Evolutionary conservation across 1,140 invertebrate species (phyloP).

Genomic region (Centruroides vittatus): DNA sequence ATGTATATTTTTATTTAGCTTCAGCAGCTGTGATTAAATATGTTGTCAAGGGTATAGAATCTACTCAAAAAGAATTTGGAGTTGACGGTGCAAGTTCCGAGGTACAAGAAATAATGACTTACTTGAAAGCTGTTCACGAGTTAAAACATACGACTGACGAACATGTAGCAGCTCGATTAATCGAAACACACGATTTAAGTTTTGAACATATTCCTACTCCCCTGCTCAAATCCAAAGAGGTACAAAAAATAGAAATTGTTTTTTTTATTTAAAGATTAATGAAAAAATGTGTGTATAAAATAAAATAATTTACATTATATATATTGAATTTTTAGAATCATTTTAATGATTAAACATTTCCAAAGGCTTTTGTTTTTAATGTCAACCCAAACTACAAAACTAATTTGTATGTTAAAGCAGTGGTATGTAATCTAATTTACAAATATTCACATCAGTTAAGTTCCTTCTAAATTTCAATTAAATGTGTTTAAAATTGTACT

Average conservation of each 20-base stretch:
- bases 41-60: conserved; percentile 25
- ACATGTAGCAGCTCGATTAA: conserved; percentile 33
- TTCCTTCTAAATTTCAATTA: too few species aligned
- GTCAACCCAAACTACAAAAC: too few species aligned
- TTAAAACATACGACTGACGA: conserved; percentile 42
- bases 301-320: too few species aligned
- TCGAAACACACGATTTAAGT: conserved; percentile 35
- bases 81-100: conserved; percentile 19
- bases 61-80: conserved; percentile 31
- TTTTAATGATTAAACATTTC: too few species aligned
- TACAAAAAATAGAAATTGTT: conserved; percentile 16
- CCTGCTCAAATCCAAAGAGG: conserved; percentile 43
- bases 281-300: too few species aligned
- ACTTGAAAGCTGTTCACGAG: conserved; percentile 40
- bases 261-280: background rate
- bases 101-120: conserved; percentile 32
- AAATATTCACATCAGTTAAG: too few species aligned
- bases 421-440: too few species aligned
- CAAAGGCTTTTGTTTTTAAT: too few species aligned
- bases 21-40: conserved; percentile 34
- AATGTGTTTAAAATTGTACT: too few species aligned
- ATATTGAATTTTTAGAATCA: too few species aligned
- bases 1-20: conserved; percentile 26
- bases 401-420: too few species aligned
- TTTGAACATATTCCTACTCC: conserved; percentile 48